phyloP scores from a whole-genome alignment of 2,888 invertebrate genomes.

The Lepetodrilus schrolli region DNA sequence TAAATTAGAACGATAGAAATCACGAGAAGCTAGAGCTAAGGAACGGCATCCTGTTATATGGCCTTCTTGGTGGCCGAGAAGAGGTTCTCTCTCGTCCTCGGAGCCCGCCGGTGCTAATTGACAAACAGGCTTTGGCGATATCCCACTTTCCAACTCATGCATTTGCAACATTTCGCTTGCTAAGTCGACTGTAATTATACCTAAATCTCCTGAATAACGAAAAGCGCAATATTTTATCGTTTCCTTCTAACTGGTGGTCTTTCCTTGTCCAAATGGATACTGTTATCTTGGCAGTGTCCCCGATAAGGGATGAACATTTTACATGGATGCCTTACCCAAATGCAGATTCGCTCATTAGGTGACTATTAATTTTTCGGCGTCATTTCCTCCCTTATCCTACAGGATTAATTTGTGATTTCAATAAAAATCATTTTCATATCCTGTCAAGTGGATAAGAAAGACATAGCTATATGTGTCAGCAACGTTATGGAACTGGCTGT shows the following conservation, averaged over 20 bases:
- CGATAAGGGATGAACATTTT: slow-evolving; percentile 6
- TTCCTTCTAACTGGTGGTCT: background rate
- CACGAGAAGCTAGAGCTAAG: background rate
- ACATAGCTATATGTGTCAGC: background rate
- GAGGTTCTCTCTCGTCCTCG: background rate
- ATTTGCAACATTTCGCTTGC: slow-evolving; percentile 29
- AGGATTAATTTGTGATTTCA: slow-evolving; percentile 35
- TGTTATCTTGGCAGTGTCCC: background rate
- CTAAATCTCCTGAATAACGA: slow-evolving; percentile 33
- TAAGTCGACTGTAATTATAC: slow-evolving; percentile 36
- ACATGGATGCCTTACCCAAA: slow-evolving; percentile 22
- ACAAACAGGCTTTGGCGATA: slow-evolving; percentile 16
- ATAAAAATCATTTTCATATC: slow-evolving; percentile 31
- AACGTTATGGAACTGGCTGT: background rate
- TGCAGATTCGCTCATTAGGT: slow-evolving; percentile 28
- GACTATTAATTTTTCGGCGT: slow-evolving; percentile 34
- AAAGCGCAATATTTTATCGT: slow-evolving; percentile 28
- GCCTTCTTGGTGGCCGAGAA: background rate
- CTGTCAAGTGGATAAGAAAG: background rate
- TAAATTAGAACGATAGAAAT: slow-evolving; percentile 26
- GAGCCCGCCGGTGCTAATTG: slow-evolving; percentile 16
- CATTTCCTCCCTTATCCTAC: slow-evolving; percentile 33
- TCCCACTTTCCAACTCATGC: slow-evolving; percentile 23
- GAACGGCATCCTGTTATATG: too few relatives aligned
- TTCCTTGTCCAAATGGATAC: background rate